A percentile compares a stretch with the other conserved stretches of the same genome.
Conservation (phyloP, 2,888 invertebrate species). For the Kryphioiulus occultus region DNA sequence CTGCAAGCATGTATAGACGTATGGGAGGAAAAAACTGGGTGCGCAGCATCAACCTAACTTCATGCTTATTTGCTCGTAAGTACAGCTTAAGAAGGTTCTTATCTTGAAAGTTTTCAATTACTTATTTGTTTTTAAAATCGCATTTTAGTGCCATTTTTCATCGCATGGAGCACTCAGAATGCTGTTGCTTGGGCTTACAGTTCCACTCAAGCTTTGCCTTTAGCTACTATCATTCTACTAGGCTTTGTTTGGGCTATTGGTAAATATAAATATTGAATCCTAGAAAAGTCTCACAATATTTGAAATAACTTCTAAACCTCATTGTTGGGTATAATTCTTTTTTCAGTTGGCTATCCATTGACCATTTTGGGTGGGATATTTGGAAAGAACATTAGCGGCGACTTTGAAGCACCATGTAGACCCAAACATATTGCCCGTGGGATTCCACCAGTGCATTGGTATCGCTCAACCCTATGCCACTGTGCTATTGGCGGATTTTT, state of each 20-base stretch:
- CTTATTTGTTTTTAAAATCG: background rate
- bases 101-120: background rate
- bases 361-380: constrained; percentile 66
- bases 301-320: background rate
- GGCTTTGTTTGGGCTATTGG: constrained; percentile 63
- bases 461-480: constrained; percentile 63
- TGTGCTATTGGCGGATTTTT: constrained; percentile 66
- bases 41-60: constrained; percentile 66
- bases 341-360: constrained; percentile 66
- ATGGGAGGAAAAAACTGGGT: constrained; percentile 66
- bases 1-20: constrained; percentile 63
- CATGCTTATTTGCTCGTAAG: constrained; percentile 65
- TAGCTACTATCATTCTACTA: constrained; percentile 64
- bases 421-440: constrained; percentile 66
- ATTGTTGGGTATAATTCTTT: background rate
- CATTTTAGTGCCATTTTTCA: constrained; percentile 63
- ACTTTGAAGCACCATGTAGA: constrained; percentile 65
- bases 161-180: constrained; percentile 66
- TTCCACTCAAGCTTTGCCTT: constrained; percentile 66
- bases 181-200: constrained; percentile 66
- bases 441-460: constrained; percentile 65
- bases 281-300: background rate
- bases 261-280: constrained; percentile 53
- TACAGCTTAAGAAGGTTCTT: constrained; percentile 39
- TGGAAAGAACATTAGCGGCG: constrained; percentile 64